Base-by-base conservation (phyloP, 1,140 invertebrate species). In the Chymomyza costata region DNA sequence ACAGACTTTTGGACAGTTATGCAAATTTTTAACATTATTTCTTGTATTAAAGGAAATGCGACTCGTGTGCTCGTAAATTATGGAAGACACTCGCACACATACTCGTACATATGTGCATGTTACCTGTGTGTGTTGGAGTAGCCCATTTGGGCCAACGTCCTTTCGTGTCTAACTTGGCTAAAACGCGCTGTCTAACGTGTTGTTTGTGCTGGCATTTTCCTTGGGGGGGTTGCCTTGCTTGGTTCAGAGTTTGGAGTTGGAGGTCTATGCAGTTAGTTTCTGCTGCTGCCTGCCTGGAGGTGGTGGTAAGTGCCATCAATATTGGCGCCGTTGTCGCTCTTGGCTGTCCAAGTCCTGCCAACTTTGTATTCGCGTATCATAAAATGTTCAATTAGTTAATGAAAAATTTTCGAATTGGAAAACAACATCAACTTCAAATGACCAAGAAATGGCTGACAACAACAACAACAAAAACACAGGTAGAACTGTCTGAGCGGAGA, bases 341-440 rank as follows among this genome's bases (percentile, higher is more conserved):
- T 46, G 40, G 19, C 32, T 47, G 16, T 38, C 45, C 19, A 17
- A 16, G 32, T 48, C 11, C 1, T 8, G 17, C 8, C 8, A 30
- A 11, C 8, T 18, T 31, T 14, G 40, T 43, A 41, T 38, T 41
- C n/a, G 32, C 59, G 41, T 47, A 47, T 52, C 73, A 73, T 80
- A 80, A 80, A 80, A 80, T 80, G 73, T 80, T 80, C 73, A 80
- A 80, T 80, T 80, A 80, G 73, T 80, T 80, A 80, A 80, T 80
- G 73, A 80, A 80, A 80, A 80, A 57, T 56, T 80, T 80, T 80
- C 73, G 68, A 80, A 80, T 80, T 80, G 73, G 73, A 69, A 64
- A 63, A 64, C 71, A 76, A 76, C 71, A 67, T 78, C 65, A 62
- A 66, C 65, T 76, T 62, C 21, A 66, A 55, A 71, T 66, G 70